Percentiles rank a stretch among this genome's conserved stretches.
Conservation (phyloP, 1,140 invertebrate species). For the Leptopilina boulardi region DNA sequence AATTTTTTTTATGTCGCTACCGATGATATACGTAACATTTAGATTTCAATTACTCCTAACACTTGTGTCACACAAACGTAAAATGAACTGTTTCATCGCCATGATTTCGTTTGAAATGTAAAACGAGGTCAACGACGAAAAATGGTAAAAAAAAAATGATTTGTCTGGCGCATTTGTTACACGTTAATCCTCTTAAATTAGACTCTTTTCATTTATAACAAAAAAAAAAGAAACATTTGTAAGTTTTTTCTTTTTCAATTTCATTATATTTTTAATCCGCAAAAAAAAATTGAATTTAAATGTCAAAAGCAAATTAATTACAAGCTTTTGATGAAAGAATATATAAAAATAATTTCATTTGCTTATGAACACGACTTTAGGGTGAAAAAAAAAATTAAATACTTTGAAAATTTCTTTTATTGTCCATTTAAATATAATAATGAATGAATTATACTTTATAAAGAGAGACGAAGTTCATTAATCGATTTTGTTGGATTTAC, state of each 20-base stretch:
- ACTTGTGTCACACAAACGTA: constrained; percentile 5
- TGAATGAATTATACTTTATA: no score
- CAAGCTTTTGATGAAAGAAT: no score
- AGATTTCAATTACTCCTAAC: constrained; percentile 19
- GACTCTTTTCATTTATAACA: not conserved
- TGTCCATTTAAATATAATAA: no score
- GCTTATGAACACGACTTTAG: no score
- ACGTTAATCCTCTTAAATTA: constrained; percentile 40
- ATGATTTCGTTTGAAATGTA: constrained; percentile 33
- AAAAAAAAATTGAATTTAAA: not conserved
- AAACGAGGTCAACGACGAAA: constrained; percentile 42
- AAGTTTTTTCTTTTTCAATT: not conserved
- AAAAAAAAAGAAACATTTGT: not conserved
- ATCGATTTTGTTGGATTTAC: no score
- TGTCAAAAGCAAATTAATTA: no score
- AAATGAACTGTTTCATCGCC: not conserved
- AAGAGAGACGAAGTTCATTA: no score
- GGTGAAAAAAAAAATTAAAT: no score
- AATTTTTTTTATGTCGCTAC: not conserved
- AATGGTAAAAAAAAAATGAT: constrained; percentile 42
- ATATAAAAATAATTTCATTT: no score
- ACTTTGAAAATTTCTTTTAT: no score
- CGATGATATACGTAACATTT: constrained; percentile 8
- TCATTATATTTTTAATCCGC: not conserved
- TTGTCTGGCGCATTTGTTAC: constrained; percentile 40